Conservation (phyloP, 2,113 vertebrate species). For the Eudyptes chrysolophus region DNA sequence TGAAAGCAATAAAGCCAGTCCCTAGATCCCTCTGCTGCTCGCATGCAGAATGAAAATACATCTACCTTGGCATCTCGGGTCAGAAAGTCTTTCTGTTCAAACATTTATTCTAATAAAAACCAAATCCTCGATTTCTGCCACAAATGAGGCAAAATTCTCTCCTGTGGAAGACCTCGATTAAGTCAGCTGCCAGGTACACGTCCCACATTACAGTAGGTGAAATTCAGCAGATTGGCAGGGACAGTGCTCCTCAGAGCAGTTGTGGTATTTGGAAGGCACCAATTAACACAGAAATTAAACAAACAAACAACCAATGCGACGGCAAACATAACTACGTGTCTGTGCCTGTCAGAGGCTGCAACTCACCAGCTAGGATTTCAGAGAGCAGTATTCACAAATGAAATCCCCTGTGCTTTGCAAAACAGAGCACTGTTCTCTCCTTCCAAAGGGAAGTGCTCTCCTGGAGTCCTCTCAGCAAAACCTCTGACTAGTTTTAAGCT, state of each 20-base stretch:
- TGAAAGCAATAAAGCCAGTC: neutral
- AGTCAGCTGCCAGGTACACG: neutral
- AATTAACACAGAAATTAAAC: conserved; percentile 29
- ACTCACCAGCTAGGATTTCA: neutral
- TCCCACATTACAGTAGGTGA: neutral
- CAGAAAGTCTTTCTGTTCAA: neutral
- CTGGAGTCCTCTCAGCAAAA: neutral
- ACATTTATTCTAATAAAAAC: neutral
- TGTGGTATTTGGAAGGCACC: conserved; percentile 13
- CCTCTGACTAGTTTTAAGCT: neutral
- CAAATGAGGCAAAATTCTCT: neutral
- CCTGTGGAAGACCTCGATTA: neutral
- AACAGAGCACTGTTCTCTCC: neutral
- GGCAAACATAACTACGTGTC: neutral
- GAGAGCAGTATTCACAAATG: neutral
- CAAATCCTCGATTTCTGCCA: neutral
- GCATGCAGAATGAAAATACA: neutral
- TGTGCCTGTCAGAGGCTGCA: neutral
- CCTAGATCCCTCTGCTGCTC: neutral
- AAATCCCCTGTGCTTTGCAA: neutral
- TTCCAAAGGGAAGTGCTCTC: neutral
- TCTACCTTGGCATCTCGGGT: neutral
- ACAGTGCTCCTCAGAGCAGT: neutral
- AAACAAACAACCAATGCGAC: conserved; percentile 1
- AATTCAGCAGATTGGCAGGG: neutral